phyloP scores from a whole-genome alignment of 1,140 invertebrate genomes.

The Bombus breviceps region DNA sequence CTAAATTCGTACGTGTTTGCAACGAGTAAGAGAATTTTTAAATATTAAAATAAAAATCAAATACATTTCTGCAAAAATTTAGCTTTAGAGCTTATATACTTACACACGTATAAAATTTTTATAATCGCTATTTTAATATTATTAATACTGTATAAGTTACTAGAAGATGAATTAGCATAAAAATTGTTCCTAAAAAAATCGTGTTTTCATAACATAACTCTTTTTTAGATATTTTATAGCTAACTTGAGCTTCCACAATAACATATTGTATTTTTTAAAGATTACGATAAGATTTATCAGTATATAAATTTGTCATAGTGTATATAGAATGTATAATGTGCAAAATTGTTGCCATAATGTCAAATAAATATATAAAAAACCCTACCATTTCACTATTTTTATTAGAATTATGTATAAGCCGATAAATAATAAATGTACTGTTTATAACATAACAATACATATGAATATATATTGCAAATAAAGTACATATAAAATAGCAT shows the following conservation, averaged over 20 bases:
- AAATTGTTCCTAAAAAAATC: not conserved
- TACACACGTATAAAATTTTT: not conserved
- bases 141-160: not conserved
- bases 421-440: constrained; percentile 12
- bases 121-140: not conserved
- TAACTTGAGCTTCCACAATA: not conserved
- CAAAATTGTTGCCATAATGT: not conserved
- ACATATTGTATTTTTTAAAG: not conserved
- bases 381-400: not conserved
- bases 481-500: not conserved
- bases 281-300: not conserved
- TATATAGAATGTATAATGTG: not conserved
- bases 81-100: not conserved
- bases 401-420: not conserved
- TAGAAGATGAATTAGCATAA: not conserved
- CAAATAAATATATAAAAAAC: not conserved
- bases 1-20: not conserved
- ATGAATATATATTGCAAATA: constrained; percentile 11
- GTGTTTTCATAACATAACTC: too few relatives aligned
- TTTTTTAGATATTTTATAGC: not conserved
- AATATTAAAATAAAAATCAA: not conserved
- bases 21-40: not conserved
- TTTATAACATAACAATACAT: constrained; percentile 10
- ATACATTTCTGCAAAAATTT: not conserved
- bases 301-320: not conserved